Evolutionary conservation across 2,113 vertebrate species (phyloP), one percentile per base, ranked within the genome.

Genomic region (Apteryx mantelli): DNA sequence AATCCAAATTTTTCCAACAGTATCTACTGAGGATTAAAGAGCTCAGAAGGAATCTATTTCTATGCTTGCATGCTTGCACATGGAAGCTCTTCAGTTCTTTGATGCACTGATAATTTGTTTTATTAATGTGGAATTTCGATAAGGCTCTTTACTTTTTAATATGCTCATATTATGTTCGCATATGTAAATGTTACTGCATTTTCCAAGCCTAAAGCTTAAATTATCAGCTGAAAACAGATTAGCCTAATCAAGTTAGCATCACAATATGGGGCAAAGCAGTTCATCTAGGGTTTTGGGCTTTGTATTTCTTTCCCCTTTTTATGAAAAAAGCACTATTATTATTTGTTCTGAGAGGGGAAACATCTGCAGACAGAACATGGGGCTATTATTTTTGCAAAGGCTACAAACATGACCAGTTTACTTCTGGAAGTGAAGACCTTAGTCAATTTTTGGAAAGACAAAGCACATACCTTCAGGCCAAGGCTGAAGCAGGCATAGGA

Each of bases 41-140:
- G 42, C 18, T 48, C 53, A 36, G 71, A 88, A 93, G 73, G 21
- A 81, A 66, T 64, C 73, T 86, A 3, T 68, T 52, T 56, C 48
- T 30, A 5, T 15, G 4, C 32, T 80, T 56, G 28, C 63, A 36
- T 55, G 60, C 64, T 86, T 93, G 75, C 50, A 70, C 7, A 19
- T 44, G 65, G 91, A 84, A 82, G 56, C 7, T 91, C 42, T 83
- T 78, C 64, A 64, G 32, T 68, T 78, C 38, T 87, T 82, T 88
- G 73, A 85, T 77, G 50, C 22, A 52, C 32, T 40, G 78, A 83
- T 93, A 95, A 6, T 50, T 89, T 93, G 50, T 83, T 94, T 96
- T 93, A 94, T 96, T 95, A 66, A 92, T 61, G 61, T 61, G 56
- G 82, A 88, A 88, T 94, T 91, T 86, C 81, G n/a, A 93, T 83